Evolutionary conservation across 2,113 vertebrate species (phyloP).

Genomic region (Pseudonaja textilis): DNA sequence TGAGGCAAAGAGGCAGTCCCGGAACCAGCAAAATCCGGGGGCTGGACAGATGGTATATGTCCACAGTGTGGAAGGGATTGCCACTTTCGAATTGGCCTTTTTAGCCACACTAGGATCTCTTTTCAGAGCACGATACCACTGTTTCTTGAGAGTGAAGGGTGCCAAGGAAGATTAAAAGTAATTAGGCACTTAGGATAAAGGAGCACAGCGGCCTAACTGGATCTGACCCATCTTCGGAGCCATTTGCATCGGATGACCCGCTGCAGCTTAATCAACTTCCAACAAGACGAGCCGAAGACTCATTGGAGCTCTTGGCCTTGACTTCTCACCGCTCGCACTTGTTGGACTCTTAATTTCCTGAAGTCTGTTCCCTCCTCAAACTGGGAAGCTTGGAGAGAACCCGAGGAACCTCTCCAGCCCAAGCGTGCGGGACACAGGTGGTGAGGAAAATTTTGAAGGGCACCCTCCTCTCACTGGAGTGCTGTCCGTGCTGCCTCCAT

Average conservation of each 20-base stretch:
- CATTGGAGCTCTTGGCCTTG: constrained; percentile 31
- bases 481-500: constrained; percentile 68
- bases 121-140: too few relatives aligned
- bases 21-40: too few relatives aligned
- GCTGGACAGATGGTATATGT: too few relatives aligned
- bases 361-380: constrained; percentile 17
- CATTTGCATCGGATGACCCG: constrained; percentile 42
- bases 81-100: too few relatives aligned
- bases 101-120: too few relatives aligned
- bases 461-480: constrained; percentile 66
- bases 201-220: constrained; percentile 44
- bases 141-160: too few relatives aligned
- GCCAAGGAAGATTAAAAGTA: not conserved
- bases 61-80: too few relatives aligned
- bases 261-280: constrained; percentile 65
- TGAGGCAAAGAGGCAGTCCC: too few relatives aligned
- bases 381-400: constrained; percentile 45
- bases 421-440: constrained; percentile 73
- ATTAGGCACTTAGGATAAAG: constrained; percentile 32
- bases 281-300: constrained; percentile 59
- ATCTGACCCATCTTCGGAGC: constrained; percentile 50
- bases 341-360: constrained; percentile 37
- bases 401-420: constrained; percentile 58
- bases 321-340: not conserved
- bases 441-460: constrained; percentile 69